Base-by-base conservation (phyloP, 2,113 vertebrate genomes). In the Ptilonorhynchus violaceus region DNA sequence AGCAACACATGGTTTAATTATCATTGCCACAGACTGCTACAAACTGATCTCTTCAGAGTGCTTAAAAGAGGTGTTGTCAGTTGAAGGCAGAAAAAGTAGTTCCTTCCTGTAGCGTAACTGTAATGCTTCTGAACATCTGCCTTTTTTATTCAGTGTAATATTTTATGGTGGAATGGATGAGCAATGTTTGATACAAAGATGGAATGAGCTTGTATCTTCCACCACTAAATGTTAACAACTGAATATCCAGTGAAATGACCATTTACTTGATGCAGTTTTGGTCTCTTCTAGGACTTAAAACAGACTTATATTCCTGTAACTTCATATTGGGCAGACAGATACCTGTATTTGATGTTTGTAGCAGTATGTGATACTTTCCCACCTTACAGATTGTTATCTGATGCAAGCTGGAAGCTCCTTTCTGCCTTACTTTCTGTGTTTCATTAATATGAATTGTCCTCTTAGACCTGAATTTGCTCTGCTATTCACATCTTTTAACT, bases 41-140 rank as follows among this genome's bases (percentile, higher is more conserved):
- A 93, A 56, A 7, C 4, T 8, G 37, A 39, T 47, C 12, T 74
- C 14, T 87, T 87, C 69, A 81, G 25, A 67, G 56, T 59, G 44
- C 28, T 95, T 47, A 18, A 91, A 93, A 95, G 78, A 55, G 44
- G 25, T 76, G n/a, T 83, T 96, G 82, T 70, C 52, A 69, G 27
- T 78, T 77, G n/a, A 72, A 97, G 91, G 66, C 44, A 85, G 9
- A 28, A 66, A 87, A 88, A 84, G 25, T 72, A 83, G 83, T 88
- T 94, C 41, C 78, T 84, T 97, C 84, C 60, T 94, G 60, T 86
- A 78, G 55, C 47, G 60, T 21, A 25, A 78, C 47, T 74, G 39
- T 82, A 96, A 95, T 91, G 69, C 37, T 94, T 85, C 73, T 80
- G 86, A 93, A 97, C 77, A 84, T 74, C 31, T 95, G 47, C 49